Evolutionary conservation across 1,140 invertebrate genomes (phyloP).

Genomic region (Heliothis subflexa): DNA sequence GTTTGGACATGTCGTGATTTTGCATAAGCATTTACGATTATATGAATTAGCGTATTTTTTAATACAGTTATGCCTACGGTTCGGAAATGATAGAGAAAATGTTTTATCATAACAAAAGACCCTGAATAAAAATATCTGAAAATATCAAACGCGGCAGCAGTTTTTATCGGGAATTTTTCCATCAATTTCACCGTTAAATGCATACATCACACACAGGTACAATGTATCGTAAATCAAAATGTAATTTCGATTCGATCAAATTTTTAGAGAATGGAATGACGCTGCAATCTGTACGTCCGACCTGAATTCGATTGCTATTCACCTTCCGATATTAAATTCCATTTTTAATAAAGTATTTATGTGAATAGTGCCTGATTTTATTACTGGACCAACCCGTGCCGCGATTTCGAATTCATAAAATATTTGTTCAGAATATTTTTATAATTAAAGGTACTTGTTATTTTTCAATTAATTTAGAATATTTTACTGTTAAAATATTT

Average conservation of each 20-base stretch:
- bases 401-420: no score
- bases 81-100: no score
- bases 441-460: no score
- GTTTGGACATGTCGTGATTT: no score
- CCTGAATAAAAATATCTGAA: neutral
- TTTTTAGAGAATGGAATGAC: slow-evolving; percentile 40
- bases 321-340: slow-evolving; percentile 22
- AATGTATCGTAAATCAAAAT: slow-evolving; percentile 30
- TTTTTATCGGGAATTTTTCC: neutral
- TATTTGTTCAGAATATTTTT: no score
- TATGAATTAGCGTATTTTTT: no score
- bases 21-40: no score
- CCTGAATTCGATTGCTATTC: slow-evolving; percentile 31
- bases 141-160: neutral
- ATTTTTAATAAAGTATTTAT: slow-evolving; percentile 23
- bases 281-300: slow-evolving; percentile 35
- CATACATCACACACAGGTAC: slow-evolving; percentile 12
- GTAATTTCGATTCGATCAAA: slow-evolving; percentile 34
- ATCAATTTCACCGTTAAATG: slow-evolving; percentile 33
- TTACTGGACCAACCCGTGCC: neutral
- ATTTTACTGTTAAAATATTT: no score
- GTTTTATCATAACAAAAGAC: neutral
- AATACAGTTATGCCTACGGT: no score
- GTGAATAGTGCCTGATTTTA: neutral
- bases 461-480: no score